These are phyloP conservation scores for Rhopalosiphum maidis DNA, from an alignment of 1,140 invertebrate genomes.

Conservation along the genomic window DNA sequence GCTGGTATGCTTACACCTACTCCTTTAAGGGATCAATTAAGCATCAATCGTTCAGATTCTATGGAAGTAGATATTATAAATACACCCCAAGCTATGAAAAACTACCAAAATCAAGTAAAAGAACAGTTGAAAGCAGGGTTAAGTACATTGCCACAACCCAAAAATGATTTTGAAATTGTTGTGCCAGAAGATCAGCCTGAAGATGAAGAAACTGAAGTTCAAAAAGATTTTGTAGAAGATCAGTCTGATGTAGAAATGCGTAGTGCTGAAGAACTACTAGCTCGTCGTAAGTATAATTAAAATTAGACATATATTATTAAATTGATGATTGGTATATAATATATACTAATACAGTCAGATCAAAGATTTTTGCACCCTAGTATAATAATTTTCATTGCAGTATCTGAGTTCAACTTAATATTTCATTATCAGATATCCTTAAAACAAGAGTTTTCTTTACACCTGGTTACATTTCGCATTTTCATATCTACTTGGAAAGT, in stretches of 20 bases:
- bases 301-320: conserved; percentile 15
- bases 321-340: conserved; percentile 17
- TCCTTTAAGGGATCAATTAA: conserved; percentile 90
- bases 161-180: conserved; percentile 98
- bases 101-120: conserved; percentile 73
- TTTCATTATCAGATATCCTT: too few species aligned
- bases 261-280: conserved; percentile 52
- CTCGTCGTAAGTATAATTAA: conserved; percentile 40
- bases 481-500: too few species aligned
- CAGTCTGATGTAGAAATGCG: conserved; percentile 86
- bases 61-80: conserved; percentile 69
- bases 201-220: conserved; percentile 63
- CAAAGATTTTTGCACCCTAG: not conserved
- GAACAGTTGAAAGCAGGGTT: conserved; percentile 80
- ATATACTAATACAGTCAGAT: not conserved
- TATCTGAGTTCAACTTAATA: not conserved
- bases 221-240: conserved; percentile 71
- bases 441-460: too few species aligned
- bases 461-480: too few species aligned
- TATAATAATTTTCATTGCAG: not conserved
- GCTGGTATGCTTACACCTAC: conserved; percentile 64
- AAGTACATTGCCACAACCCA: conserved; percentile 82
- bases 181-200: conserved; percentile 78
- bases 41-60: conserved; percentile 89
- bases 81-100: conserved; percentile 70